A percentile compares a stretch with the other conserved stretches of the same genome.
Evolutionary conservation across 2,888 invertebrate species (phyloP).

Genomic region (Andrena hattorfiana): DNA sequence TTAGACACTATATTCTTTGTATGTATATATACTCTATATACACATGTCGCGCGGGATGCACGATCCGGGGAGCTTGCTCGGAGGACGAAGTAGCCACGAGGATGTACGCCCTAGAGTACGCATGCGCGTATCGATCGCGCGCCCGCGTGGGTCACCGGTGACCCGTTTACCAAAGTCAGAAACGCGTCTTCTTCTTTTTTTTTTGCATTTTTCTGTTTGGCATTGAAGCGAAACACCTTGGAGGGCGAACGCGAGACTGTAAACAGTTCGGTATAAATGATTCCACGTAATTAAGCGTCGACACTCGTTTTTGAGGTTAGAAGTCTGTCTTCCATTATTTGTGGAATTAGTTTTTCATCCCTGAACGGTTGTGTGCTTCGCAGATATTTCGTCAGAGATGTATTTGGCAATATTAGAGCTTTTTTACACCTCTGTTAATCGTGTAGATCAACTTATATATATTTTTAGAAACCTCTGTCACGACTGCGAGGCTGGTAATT

Average conservation of each 20-base stretch:
- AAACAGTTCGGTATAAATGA: slow-evolving; percentile 8
- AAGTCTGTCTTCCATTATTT: no score
- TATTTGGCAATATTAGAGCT: no score
- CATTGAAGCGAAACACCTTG: neutral
- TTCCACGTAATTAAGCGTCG: neutral
- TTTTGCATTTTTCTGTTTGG: slow-evolving; percentile 23
- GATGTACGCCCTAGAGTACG: slow-evolving; percentile 7
- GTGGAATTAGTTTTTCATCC: no score
- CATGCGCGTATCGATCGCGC: slow-evolving; percentile 6
- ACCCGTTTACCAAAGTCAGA: slow-evolving; percentile 8
- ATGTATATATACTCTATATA: slow-evolving; percentile 39
- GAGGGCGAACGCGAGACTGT: slow-evolving; percentile 26
- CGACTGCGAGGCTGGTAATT: neutral
- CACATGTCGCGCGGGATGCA: slow-evolving; percentile 56
- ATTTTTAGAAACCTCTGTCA: no score
- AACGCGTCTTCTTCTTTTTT: neutral
- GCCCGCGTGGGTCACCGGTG: slow-evolving; percentile 24
- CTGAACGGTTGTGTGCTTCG: no score
- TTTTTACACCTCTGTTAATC: neutral
- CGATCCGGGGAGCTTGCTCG: slow-evolving; percentile 54
- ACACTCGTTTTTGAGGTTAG: no score
- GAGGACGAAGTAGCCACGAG: slow-evolving; percentile 58
- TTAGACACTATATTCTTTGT: slow-evolving; percentile 42
- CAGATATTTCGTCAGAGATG: no score
- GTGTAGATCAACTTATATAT: neutral